Conservation (phyloP, 2,797 vertebrate species). For the Lophius americanus region DNA sequence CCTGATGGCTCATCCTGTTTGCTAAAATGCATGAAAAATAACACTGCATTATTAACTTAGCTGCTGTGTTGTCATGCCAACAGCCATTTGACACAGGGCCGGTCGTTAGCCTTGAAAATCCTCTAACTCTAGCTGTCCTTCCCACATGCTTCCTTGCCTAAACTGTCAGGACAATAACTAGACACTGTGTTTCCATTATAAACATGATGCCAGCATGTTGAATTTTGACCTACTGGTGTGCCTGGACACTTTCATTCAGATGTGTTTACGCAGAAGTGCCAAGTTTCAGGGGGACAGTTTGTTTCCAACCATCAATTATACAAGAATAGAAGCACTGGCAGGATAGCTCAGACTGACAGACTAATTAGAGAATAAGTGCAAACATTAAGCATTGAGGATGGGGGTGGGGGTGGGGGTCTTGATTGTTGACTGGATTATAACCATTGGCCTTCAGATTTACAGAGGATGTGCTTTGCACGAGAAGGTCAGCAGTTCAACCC, state of each 20-base stretch:
- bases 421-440: slow-evolving; percentile 60
- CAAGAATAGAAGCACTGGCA: slow-evolving; percentile 22
- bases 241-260: not conserved
- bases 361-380: slow-evolving; percentile 35
- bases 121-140: slow-evolving; percentile 37
- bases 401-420: slow-evolving; percentile 48
- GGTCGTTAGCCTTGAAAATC: slow-evolving; percentile 65
- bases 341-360: slow-evolving; percentile 15
- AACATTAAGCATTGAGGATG: slow-evolving; percentile 2
- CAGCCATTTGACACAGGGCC: slow-evolving; percentile 66
- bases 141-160: slow-evolving; percentile 53
- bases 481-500: slow-evolving; percentile 46
- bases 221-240: not conserved
- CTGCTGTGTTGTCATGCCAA: slow-evolving; percentile 71
- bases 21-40: slow-evolving; percentile 31
- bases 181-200: slow-evolving; percentile 12
- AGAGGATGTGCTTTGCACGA: slow-evolving; percentile 48
- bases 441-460: slow-evolving; percentile 62
- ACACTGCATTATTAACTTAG: slow-evolving; percentile 61
- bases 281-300: slow-evolving; percentile 25
- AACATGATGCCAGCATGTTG: not conserved
- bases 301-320: slow-evolving; percentile 43
- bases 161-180: slow-evolving; percentile 22
- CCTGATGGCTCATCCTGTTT: no score
- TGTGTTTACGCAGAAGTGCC: slow-evolving; percentile 14